Evolutionary conservation across 1,140 invertebrate species (phyloP).

Genomic region (Diachasmimorpha longicaudata): DNA sequence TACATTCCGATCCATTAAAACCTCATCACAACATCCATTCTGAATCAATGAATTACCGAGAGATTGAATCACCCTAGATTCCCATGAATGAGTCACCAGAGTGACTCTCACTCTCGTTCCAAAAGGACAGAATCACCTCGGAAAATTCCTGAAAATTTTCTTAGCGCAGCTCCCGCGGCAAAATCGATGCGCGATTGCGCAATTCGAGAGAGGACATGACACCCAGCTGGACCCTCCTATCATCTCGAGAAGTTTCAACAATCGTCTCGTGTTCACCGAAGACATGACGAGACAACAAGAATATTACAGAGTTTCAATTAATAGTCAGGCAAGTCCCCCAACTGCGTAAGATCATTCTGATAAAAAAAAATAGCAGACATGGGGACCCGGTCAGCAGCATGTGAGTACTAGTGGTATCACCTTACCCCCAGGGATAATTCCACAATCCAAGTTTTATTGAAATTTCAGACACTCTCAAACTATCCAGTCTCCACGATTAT

Average conservation of each 20-base stretch:
- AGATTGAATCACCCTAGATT: background rate
- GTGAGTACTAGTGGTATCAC: slow-evolving; percentile 48
- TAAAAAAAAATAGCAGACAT: slow-evolving; percentile 34
- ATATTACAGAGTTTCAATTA: too few species aligned
- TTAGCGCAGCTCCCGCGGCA: slow-evolving; percentile 19
- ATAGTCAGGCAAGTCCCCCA: too few species aligned
- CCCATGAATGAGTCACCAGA: background rate
- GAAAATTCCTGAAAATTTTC: background rate
- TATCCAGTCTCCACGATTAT: slow-evolving; percentile 94
- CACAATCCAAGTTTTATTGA: too few species aligned
- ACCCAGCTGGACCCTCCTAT: slow-evolving; percentile 30
- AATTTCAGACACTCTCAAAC: slow-evolving; percentile 91
- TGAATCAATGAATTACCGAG: background rate
- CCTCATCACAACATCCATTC: background rate
- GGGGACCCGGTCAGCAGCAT: slow-evolving; percentile 63
- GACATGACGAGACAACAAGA: too few species aligned
- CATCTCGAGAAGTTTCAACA: background rate
- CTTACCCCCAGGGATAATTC: too few species aligned
- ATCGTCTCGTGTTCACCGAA: background rate
- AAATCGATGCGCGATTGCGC: slow-evolving; percentile 44
- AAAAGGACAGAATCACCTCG: background rate
- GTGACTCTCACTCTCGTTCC: background rate
- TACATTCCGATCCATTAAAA: background rate
- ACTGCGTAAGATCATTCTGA: too few species aligned
- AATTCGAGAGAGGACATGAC: slow-evolving; percentile 41